Evolutionary conservation across 1,140 invertebrate species (phyloP), one percentile per base, ranked within the genome.

Genomic region (Venturia canescens): DNA sequence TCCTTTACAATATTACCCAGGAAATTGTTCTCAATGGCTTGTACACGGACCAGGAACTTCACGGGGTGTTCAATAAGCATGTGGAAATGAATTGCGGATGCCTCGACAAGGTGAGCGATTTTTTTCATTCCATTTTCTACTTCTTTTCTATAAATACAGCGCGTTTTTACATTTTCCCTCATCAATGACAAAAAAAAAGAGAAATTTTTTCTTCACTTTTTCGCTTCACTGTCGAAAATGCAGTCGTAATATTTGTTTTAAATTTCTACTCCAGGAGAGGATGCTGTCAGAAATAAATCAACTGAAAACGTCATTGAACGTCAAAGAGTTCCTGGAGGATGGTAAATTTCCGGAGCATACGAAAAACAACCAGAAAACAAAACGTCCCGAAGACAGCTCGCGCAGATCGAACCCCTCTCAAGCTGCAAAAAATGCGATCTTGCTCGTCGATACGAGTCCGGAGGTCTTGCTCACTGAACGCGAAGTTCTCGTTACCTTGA

Each of bases 1-100:
- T 93, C 78, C 80, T 93, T 0, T 92, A 92, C n/a, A 91, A 92
- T 18, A 92, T 93, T 38, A 93, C 93, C 0, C 88, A 91, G 81
- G 93, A 93, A 80, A 92, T 93, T 78, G 88, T 93, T 31, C 83
- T 87, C 13, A 91, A 89, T 85, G 91, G 90, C 13, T 83, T 93
- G 1, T 93, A 93, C 79, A 92, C 91, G 3, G 93, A 93, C 79
- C 87, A 89, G 75, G 91, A 93, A 53, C 84, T 93, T 15, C 89
- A 89, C 79, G 83, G 86, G 66, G 87, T 93, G 13, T 92, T 93
- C 60, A 87, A 88, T 48, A 89, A 86, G 38, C 92, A 93, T 80
- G 79, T 92, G 0, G 85, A 91, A 38, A 87, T 80, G 60, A 89
- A 92, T 81, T 86, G 86, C 23, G 80, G 81, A 60, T 44, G 85